These are phyloP conservation scores for Ceramica pisi DNA, from an alignment of 2,888 invertebrate genomes.

Conservation along the genomic window DNA sequence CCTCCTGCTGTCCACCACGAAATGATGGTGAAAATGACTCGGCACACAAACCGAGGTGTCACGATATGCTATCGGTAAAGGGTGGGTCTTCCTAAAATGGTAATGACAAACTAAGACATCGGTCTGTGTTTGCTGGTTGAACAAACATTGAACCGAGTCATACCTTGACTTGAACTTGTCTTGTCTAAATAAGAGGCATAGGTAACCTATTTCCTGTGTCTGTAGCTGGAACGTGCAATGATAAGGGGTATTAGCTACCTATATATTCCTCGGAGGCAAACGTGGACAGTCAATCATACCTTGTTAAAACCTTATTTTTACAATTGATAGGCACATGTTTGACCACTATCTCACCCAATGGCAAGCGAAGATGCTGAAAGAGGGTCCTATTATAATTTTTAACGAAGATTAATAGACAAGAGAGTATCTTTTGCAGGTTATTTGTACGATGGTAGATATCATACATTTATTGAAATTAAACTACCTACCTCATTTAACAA, in stretches of 20 bases:
- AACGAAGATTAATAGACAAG: too few species aligned
- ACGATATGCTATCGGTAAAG: conserved; percentile 80
- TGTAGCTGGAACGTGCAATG: not conserved
- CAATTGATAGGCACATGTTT: too few species aligned
- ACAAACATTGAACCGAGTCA: conserved; percentile 68
- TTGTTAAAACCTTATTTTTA: too few species aligned
- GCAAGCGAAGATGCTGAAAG: too few species aligned
- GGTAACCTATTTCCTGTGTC: conserved; percentile 38
- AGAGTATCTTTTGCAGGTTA: too few species aligned
- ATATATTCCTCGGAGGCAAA: not conserved
- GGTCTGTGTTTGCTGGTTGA: conserved; percentile 78
- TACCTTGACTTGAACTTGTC: conserved; percentile 43
- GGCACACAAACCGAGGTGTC: conserved; percentile 77
- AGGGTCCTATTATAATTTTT: too few species aligned
- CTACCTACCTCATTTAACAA: too few species aligned
- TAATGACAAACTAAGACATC: conserved; percentile 83
- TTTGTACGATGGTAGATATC: too few species aligned
- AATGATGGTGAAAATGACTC: conserved; percentile 80
- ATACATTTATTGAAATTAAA: too few species aligned
- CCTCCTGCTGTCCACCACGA: conserved; percentile 69
- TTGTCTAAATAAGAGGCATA: conserved; percentile 41
- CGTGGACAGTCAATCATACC: not conserved
- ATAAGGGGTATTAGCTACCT: conserved; percentile 17
- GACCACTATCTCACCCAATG: too few species aligned
- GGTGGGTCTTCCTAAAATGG: conserved; percentile 86